phyloP scores from a whole-genome alignment of 2,113 vertebrate genomes.

The Parus major region DNA sequence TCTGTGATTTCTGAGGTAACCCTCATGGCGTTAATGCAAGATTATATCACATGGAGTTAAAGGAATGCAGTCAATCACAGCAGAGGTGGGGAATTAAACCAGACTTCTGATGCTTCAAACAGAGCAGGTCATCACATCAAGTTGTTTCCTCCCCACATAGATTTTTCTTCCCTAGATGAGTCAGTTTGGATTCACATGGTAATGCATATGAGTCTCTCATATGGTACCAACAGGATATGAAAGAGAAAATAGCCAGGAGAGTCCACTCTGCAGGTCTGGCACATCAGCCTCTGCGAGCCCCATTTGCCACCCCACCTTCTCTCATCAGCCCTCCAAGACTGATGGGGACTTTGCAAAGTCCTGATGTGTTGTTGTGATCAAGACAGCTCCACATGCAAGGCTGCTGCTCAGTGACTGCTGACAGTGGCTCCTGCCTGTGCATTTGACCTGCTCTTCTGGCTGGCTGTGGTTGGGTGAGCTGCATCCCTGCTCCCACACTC shows the following conservation, averaged over 20 bases:
- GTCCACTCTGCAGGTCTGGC: background rate
- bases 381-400: background rate
- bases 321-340: background rate
- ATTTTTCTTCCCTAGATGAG: background rate
- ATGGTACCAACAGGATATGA: background rate
- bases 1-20: background rate
- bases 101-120: background rate
- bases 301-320: background rate
- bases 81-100: background rate
- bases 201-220: background rate
- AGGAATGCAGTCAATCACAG: background rate
- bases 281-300: background rate
- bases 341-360: background rate
- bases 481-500: background rate
- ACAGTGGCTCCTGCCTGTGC: background rate
- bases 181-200: background rate
- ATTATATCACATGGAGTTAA: accelerated
- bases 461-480: background rate
- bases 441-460: background rate
- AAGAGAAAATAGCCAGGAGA: background rate
- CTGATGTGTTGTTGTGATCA: background rate
- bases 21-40: accelerated
- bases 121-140: background rate
- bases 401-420: background rate
- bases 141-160: background rate